Evolutionary conservation across 2,888 invertebrate species (phyloP), one percentile per base, ranked within the genome.

Genomic region (Cartodere bifasciata): DNA sequence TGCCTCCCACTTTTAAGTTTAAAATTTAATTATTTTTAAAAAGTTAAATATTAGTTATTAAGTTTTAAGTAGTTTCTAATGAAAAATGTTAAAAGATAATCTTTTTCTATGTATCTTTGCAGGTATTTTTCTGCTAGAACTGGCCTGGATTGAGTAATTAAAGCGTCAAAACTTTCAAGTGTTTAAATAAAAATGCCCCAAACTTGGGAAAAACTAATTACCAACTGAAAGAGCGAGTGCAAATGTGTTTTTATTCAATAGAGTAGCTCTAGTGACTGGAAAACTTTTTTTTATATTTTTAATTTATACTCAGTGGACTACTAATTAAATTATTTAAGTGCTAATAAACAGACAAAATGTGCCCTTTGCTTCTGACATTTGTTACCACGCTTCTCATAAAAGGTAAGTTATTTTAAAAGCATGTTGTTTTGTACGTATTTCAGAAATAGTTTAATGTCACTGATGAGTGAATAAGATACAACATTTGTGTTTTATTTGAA

Each of bases 201-300:
- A 31, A 31, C 34, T 25, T 31, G 26, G 33, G 23, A 17, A 15
- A 32, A 37, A 35, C 32, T 36, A 36, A 39, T 39, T 36, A 38
- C 27, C 25, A 36, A 33, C 30, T 24, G 26, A 38, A 26, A 30
- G 14, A 23, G 13, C 25, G 13, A 30, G 40, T 38, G 40, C 28
- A 23, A 40, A 36, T 42, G 42, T 40, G 42, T 35, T 26, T 30
- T 23, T 20, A 28, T 32, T 36, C 31, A 33, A 35, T 39, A 24
- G n/a, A 23, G 20, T 31, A 28, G 13, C 24, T 23, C 21, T 20
- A 25, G 31, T 32, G 31, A 29, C 33, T 29, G 35, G 17, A 31
- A 22, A 13, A 31, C 17, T 14, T 34, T 31, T 31, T n/a, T n/a
- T n/a, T n/a, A n/a, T n/a, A n/a, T n/a, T n/a, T n/a, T n/a, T n/a